Percentiles rank a stretch among this genome's conserved stretches.
Conservation (phyloP, 2,888 invertebrate genomes). For the Thymelicus sylvestris region DNA sequence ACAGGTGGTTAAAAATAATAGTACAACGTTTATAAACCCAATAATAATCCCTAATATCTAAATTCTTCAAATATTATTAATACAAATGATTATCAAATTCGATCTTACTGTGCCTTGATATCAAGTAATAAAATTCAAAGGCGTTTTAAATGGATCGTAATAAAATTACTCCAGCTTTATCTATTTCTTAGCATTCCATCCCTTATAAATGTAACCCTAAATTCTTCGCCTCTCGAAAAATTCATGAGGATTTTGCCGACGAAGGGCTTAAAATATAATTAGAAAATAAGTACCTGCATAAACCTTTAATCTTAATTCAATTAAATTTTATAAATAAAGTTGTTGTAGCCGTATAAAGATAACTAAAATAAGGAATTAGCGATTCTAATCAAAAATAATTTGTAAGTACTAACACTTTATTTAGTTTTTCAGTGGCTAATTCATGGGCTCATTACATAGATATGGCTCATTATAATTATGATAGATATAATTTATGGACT, state of each 20-base stretch:
- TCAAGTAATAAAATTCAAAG: conserved; percentile 9
- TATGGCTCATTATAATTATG: no score
- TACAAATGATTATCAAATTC: neutral
- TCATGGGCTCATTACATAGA: no score
- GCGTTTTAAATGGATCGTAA: conserved; percentile 8
- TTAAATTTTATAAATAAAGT: neutral
- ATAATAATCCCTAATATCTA: neutral
- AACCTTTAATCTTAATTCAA: neutral
- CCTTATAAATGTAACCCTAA: conserved; percentile 7
- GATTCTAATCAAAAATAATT: no score
- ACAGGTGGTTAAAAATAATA: no score
- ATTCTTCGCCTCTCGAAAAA: conserved; percentile 16
- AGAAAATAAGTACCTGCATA: neutral
- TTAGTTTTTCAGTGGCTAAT: no score
- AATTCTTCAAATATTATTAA: conserved; percentile 6
- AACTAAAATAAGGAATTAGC: no score
- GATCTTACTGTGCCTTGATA: neutral
- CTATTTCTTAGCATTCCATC: conserved; percentile 16
- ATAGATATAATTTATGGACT: no score
- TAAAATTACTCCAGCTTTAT: conserved; percentile 11
- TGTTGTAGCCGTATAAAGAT: no score
- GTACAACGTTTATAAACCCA: no score
- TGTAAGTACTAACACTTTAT: no score
- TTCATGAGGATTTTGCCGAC: neutral
- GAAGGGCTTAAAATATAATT: conserved; percentile 5